Conservation (phyloP, 2,888 invertebrate genomes). For the Therioaphis trifolii region DNA sequence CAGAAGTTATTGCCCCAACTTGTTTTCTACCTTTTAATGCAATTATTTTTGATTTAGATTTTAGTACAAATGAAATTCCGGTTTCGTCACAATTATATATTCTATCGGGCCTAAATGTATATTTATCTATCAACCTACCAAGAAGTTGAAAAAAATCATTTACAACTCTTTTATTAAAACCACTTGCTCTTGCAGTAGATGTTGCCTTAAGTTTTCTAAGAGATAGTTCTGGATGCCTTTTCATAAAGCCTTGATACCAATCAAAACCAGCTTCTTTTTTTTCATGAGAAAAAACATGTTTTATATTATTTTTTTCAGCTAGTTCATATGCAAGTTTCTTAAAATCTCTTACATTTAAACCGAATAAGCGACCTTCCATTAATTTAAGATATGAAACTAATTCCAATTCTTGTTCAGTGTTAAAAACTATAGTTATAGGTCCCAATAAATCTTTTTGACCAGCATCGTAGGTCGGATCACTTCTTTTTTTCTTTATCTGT, state of each 20-base stretch:
- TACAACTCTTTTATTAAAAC: constrained; percentile 67
- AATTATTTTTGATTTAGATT: constrained; percentile 64
- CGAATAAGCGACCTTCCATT: constrained; percentile 7
- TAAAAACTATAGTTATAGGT: neutral
- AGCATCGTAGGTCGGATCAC: neutral
- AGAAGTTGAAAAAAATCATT: constrained; percentile 64
- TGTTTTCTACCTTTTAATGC: neutral
- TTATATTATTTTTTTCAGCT: constrained; percentile 1
- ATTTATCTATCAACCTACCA: constrained; percentile 53
- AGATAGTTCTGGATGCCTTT: constrained; percentile 65
- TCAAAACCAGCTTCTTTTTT: too few relatives aligned
- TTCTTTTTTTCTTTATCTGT: neutral
- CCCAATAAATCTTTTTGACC: neutral
- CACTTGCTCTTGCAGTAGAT: constrained; percentile 67
- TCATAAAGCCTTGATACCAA: too few relatives aligned
- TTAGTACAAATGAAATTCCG: constrained; percentile 65
- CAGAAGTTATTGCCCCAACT: neutral
- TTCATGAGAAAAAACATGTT: too few relatives aligned
- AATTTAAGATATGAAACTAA: neutral
- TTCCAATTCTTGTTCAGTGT: neutral
- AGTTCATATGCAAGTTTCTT: neutral
- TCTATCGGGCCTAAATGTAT: constrained; percentile 65
- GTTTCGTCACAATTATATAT: constrained; percentile 66
- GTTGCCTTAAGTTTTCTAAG: constrained; percentile 66
- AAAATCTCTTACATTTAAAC: neutral